Percentiles rank a stretch among this genome's conserved stretches.
Conservation (phyloP, 2,113 vertebrate species). For the Fulica atra region DNA sequence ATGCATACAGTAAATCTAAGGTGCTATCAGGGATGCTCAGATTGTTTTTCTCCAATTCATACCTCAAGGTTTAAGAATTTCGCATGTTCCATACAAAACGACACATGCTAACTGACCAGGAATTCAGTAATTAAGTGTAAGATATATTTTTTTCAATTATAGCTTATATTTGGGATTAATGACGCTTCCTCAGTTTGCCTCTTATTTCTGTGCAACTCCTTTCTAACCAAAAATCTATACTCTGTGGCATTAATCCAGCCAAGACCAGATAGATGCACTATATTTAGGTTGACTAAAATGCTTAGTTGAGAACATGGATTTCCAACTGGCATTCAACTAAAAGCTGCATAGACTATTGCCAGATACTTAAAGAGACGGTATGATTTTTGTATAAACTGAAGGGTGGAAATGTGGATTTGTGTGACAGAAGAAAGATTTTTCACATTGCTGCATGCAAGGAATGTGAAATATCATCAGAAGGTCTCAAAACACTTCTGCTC, state of each 20-base stretch:
- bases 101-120: neutral
- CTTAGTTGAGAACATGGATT: constrained; percentile 49
- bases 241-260: constrained; percentile 46
- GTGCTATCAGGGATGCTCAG: neutral
- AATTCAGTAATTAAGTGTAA: neutral
- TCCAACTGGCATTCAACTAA: constrained; percentile 52
- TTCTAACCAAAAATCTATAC: constrained; percentile 38
- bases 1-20: neutral
- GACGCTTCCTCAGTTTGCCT: neutral
- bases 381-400: constrained; percentile 41
- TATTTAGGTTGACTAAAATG: constrained; percentile 61
- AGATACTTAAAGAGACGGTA: constrained; percentile 6
- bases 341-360: constrained; percentile 38
- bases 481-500: constrained; percentile 5
- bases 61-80: neutral
- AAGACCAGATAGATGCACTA: constrained; percentile 57
- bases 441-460: neutral
- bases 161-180: neutral
- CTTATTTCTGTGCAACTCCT: neutral
- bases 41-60: neutral
- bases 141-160: neutral
- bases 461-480: neutral
- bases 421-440: constrained; percentile 36
- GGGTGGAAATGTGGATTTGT: neutral
- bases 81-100: neutral